These are phyloP conservation scores for Acanthaster planci DNA, from an alignment of 35 echinoderm and acorn worm species.

Conservation along the genomic window DNA sequence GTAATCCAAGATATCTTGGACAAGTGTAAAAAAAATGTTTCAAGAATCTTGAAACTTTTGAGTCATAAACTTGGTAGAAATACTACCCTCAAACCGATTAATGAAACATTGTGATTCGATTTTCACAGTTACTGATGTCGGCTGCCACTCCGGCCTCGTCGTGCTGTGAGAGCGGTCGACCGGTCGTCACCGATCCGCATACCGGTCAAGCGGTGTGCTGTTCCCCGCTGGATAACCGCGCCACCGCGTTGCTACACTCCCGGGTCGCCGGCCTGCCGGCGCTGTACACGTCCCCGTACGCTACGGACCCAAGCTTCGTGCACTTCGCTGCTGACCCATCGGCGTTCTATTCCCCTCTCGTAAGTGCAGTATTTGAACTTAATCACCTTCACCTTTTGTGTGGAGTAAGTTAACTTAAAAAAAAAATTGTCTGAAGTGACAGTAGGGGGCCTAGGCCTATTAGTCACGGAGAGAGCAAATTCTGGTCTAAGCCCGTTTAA, in stretches of 20 bases:
- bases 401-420: too few species aligned
- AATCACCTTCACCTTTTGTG: too few species aligned
- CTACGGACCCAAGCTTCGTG: conserved; percentile 60
- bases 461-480: too few species aligned
- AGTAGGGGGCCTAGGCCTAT: too few species aligned
- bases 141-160: conserved; percentile 57
- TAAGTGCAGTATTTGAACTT: conserved; percentile 47
- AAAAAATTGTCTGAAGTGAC: too few species aligned
- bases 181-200: conserved; percentile 62
- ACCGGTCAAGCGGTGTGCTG: conserved; percentile 70
- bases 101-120: conserved; percentile 11
- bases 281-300: conserved; percentile 69
- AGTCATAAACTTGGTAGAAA: background rate
- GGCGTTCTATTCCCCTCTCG: conserved; percentile 84
- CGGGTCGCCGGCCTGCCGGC: conserved; percentile 58
- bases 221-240: conserved; percentile 53
- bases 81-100: background rate
- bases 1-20: background rate
- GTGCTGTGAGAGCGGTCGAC: conserved; percentile 65
- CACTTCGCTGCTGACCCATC: conserved; percentile 84
- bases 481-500: too few species aligned
- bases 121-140: conserved; percentile 69
- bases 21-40: background rate
- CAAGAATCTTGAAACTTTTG: background rate
- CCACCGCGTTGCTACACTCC: conserved; percentile 54